phyloP scores from a whole-genome alignment of 2,888 invertebrate species.

The Synanthedon vespiformis region DNA sequence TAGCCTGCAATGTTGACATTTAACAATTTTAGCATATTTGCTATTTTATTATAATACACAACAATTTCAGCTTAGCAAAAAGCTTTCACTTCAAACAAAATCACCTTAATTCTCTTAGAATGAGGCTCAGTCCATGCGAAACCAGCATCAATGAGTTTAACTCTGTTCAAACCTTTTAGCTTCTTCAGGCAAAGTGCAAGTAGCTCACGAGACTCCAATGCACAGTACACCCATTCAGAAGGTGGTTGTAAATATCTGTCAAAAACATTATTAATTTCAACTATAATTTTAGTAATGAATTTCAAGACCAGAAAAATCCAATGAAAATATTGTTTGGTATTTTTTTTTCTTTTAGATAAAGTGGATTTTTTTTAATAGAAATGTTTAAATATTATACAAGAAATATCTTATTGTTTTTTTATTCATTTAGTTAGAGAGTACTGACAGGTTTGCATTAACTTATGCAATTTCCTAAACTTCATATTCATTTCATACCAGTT shows the following conservation, averaged over 20 bases:
- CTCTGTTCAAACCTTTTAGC: conserved; percentile 87
- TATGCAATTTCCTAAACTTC: no score
- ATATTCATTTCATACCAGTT: no score
- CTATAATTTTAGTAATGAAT: no score
- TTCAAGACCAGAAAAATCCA: no score
- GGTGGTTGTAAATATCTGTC: conserved; percentile 91
- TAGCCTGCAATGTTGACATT: conserved; percentile 63
- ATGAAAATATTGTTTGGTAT: no score
- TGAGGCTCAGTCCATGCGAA: conserved; percentile 99
- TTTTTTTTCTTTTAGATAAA: no score
- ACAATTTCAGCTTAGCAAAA: neutral
- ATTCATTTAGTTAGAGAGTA: no score
- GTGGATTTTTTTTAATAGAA: no score
- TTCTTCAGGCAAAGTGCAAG: conserved; percentile 92
- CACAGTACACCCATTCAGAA: conserved; percentile 85
- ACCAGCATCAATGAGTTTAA: conserved; percentile 94
- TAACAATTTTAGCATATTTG: neutral
- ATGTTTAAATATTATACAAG: no score
- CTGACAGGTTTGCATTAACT: no score
- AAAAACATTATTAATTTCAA: neutral
- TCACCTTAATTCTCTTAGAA: conserved; percentile 94
- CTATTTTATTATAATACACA: neutral
- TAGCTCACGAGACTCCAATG: conserved; percentile 92
- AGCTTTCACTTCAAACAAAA: neutral
- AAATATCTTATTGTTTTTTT: no score